Conservation (phyloP, 2,113 vertebrate genomes). For the Oryctolagus cuniculus region mOryCun1.1 NC_091441.1:112065001-112065500, state of each 20-base stretch:
- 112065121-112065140: background rate
- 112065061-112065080: background rate
- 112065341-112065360: background rate
- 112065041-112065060: background rate
- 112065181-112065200: background rate
- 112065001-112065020: too few species aligned
- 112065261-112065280: background rate
- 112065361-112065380: background rate
- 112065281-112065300: background rate
- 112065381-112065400: background rate
- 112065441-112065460: conserved; percentile 2
- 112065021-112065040: too few species aligned
- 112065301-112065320: background rate
- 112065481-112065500: background rate
- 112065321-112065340: background rate
- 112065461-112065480: background rate
- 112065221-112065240: background rate
- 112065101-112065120: background rate
- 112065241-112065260: background rate
- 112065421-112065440: background rate
- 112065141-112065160: background rate
- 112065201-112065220: background rate
- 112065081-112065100: background rate
- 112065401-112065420: background rate
- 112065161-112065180: background rate